Conservation (phyloP, 2,113 vertebrate species). For the Chitala chitala region DNA sequence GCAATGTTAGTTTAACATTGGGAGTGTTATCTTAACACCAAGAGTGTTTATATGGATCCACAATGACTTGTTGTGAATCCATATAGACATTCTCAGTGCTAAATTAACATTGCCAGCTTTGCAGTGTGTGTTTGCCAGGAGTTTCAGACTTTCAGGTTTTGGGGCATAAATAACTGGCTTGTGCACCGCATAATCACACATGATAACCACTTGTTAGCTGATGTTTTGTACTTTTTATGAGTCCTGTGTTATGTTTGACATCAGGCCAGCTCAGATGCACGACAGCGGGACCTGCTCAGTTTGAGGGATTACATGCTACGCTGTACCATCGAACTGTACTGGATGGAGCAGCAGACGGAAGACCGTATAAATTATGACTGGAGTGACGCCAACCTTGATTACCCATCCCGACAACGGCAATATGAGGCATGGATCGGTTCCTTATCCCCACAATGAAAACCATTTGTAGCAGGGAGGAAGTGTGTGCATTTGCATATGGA, state of each 20-base stretch:
- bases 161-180: neutral
- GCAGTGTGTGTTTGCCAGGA: neutral
- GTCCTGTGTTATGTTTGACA: slow-evolving; percentile 16
- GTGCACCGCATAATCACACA: neutral
- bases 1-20: too few species aligned
- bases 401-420: slow-evolving; percentile 81
- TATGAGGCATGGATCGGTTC: slow-evolving; percentile 69
- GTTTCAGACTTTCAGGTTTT: neutral
- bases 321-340: slow-evolving; percentile 97
- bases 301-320: slow-evolving; percentile 95
- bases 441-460: neutral
- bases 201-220: neutral
- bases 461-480: neutral
- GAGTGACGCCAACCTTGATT: slow-evolving; percentile 89
- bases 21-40: too few species aligned
- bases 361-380: slow-evolving; percentile 86
- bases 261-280: slow-evolving; percentile 59
- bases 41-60: too few species aligned
- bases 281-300: slow-evolving; percentile 79
- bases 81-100: neutral
- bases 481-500: neutral
- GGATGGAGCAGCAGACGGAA: slow-evolving; percentile 93
- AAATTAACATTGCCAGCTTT: neutral
- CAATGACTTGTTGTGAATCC: too few species aligned
- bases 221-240: neutral